Evolutionary conservation across 2,797 vertebrate genomes (phyloP).

Genomic region (Sorex maritimensis): DNA sequence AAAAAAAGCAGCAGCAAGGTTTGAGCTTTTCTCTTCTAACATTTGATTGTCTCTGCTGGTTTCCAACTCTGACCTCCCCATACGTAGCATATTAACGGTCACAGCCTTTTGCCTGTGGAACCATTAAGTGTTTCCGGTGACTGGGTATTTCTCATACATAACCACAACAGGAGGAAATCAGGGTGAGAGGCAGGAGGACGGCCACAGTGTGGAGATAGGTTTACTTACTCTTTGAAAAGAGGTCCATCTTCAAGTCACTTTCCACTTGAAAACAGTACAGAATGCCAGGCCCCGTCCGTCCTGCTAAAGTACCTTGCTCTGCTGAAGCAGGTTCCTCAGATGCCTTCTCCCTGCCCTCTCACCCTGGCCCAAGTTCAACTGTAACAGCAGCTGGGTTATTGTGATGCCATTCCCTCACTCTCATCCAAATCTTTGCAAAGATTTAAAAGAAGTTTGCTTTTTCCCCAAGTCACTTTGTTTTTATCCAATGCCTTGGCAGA

Average conservation of each 20-base stretch:
- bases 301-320: not conserved
- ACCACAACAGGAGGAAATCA: not conserved
- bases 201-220: not conserved
- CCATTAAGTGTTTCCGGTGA: not conserved
- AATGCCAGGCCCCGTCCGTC: not conserved
- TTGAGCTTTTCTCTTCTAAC: not conserved
- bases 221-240: not conserved
- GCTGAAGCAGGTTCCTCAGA: not conserved
- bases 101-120: not conserved
- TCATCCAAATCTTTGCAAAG: slow-evolving; percentile 20
- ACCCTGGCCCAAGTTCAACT: not conserved
- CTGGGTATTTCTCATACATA: not conserved
- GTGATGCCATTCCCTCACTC: not conserved
- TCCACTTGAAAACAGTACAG: not conserved
- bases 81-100: not conserved
- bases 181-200: not conserved
- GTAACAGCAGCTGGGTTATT: not conserved
- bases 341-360: rapidly evolving
- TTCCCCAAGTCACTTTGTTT: not conserved
- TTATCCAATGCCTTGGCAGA: not conserved
- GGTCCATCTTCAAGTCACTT: slow-evolving; percentile 7
- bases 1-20: not conserved
- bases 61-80: not conserved
- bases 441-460: not conserved
- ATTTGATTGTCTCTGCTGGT: not conserved